Percentiles rank a stretch among this genome's conserved stretches.
phyloP scores from a whole-genome alignment of 2,797 vertebrate species.

The Pelochelys cantorii region DNA sequence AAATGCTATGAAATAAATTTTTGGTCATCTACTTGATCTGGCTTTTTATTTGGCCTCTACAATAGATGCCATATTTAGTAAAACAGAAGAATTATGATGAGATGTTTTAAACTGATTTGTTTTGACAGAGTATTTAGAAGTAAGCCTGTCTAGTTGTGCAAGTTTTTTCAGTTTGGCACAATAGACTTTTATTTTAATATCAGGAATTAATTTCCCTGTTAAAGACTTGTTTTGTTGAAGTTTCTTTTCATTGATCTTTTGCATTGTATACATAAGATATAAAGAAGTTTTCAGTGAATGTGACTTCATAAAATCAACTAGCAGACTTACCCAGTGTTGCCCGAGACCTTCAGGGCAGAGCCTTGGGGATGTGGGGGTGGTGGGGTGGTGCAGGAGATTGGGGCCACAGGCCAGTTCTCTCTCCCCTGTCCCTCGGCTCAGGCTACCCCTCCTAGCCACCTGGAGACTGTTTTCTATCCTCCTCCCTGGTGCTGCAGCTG shows the following conservation, averaged over 20 bases:
- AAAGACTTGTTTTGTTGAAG: background rate
- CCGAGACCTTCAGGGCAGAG: too few relatives aligned
- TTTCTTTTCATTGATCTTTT: background rate
- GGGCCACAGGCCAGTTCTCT: too few relatives aligned
- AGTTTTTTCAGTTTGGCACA: background rate
- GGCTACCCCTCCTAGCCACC: too few relatives aligned
- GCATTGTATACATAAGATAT: background rate
- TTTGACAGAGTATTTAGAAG: background rate
- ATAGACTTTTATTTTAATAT: background rate
- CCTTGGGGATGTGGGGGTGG: too few relatives aligned
- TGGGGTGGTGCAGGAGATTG: too few relatives aligned
- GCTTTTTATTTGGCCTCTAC: background rate
- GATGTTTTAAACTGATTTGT: rapidly evolving
- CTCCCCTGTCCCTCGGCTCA: too few relatives aligned
- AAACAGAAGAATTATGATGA: background rate
- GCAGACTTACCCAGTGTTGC: too few relatives aligned
- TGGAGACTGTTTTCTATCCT: too few relatives aligned
- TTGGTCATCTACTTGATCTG: background rate
- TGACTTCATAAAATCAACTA: background rate
- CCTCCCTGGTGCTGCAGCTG: too few relatives aligned
- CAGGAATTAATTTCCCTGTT: background rate
- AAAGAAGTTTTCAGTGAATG: background rate
- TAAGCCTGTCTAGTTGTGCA: background rate
- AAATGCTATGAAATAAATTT: background rate
- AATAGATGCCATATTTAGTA: background rate